These are phyloP conservation scores for Drosophila macrospina DNA, from an alignment of 2,888 invertebrate species.

Conservation along the genomic window DNA sequence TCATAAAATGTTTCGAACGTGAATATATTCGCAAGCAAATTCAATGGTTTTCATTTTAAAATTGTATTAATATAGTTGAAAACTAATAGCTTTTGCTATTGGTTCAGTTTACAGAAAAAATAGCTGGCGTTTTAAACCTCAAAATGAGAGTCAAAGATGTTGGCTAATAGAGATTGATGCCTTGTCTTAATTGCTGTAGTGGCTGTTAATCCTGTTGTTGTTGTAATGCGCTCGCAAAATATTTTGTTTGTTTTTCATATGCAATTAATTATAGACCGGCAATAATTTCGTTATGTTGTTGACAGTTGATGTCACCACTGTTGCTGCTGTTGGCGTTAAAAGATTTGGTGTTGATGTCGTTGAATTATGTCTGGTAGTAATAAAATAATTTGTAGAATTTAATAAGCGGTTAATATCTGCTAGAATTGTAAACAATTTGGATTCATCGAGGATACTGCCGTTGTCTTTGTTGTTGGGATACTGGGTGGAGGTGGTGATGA, in stretches of 20 bases:
- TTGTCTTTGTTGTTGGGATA: slow-evolving; percentile 36
- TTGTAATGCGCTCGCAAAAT: slow-evolving; percentile 5
- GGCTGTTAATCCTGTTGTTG: slow-evolving; percentile 13
- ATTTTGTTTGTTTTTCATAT: slow-evolving; percentile 16
- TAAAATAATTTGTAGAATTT: slow-evolving; percentile 85
- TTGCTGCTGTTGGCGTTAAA: slow-evolving; percentile 45
- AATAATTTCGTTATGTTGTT: slow-evolving; percentile 80
- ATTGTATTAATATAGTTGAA: slow-evolving; percentile 1
- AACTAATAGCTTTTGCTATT: slow-evolving; percentile 31
- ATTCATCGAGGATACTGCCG: slow-evolving; percentile 78
- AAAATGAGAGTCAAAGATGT: neutral
- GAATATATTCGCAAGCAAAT: neutral
- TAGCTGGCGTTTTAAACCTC: neutral
- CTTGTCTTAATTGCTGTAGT: slow-evolving; percentile 8
- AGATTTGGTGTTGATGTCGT: slow-evolving; percentile 58
- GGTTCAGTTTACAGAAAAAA: neutral
- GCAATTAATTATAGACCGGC: slow-evolving; percentile 71
- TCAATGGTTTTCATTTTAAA: neutral
- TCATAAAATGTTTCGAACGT: neutral
- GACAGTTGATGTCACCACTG: slow-evolving; percentile 55
- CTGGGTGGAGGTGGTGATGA: slow-evolving; percentile 45
- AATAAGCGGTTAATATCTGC: slow-evolving; percentile 84
- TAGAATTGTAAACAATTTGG: slow-evolving; percentile 82
- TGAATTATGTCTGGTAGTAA: slow-evolving; percentile 85
- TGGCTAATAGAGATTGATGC: slow-evolving; percentile 11